These are phyloP conservation scores for Nebria brevicollis DNA, from an alignment of 2,888 invertebrate species.

Conservation along the genomic window DNA sequence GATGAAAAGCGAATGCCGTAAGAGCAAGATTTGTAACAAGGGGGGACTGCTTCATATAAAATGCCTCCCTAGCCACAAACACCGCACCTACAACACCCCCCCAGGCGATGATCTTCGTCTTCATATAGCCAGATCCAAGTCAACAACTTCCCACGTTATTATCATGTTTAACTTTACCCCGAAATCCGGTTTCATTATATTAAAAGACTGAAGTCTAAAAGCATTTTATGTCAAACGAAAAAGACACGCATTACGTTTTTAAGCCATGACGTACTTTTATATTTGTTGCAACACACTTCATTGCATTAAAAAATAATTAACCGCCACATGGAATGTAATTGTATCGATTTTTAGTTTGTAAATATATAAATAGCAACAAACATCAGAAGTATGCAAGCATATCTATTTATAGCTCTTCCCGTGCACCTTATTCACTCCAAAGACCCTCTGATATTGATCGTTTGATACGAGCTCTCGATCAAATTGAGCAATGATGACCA, in stretches of 20 bases:
- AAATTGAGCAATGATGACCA: background rate
- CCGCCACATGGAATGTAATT: background rate
- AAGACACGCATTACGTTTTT: background rate
- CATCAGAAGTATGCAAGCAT: background rate
- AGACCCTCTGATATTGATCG: background rate
- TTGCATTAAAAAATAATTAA: background rate
- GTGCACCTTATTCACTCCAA: background rate
- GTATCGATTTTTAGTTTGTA: too few relatives aligned
- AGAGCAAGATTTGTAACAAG: constrained; percentile 50
- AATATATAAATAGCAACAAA: background rate
- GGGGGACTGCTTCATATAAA: constrained; percentile 43
- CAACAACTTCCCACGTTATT: constrained; percentile 3
- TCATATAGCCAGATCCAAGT: background rate
- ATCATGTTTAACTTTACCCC: constrained; percentile 8
- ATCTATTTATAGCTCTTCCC: background rate
- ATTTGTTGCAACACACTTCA: background rate
- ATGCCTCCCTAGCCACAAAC: constrained; percentile 50
- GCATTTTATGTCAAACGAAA: background rate
- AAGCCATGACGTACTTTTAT: background rate
- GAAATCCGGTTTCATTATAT: background rate
- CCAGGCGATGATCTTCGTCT: background rate
- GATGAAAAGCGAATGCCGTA: constrained; percentile 29
- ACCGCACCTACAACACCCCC: constrained; percentile 47
- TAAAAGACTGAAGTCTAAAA: background rate
- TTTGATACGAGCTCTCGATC: background rate